Percentiles rank a stretch among this genome's conserved stretches.
phyloP scores from a whole-genome alignment of 2,113 vertebrate species.

The Thryonomys swinderianus region DNA sequence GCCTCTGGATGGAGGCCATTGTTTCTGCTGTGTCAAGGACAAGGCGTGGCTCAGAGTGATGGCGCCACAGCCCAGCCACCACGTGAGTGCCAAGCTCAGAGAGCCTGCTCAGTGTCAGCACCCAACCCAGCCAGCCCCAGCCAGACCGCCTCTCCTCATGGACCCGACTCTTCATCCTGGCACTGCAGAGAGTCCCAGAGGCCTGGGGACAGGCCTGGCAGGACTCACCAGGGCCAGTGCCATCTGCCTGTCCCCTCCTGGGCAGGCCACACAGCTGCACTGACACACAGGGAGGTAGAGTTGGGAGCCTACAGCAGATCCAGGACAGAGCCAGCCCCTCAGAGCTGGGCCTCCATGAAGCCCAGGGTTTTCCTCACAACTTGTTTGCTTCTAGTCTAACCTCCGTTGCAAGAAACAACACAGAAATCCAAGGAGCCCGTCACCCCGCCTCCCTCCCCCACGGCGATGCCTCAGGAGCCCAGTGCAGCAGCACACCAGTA shows the following conservation, averaged over 20 bases:
- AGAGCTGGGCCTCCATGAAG: not conserved
- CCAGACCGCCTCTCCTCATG: too few relatives aligned
- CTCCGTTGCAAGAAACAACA: not conserved
- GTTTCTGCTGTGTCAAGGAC: not conserved
- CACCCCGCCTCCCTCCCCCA: not conserved
- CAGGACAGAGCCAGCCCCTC: too few relatives aligned
- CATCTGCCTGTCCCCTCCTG: not conserved
- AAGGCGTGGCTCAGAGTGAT: not conserved
- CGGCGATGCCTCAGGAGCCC: too few relatives aligned
- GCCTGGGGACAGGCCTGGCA: not conserved
- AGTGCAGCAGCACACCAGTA: not conserved
- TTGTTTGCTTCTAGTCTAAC: not conserved
- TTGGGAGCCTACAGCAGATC: not conserved
- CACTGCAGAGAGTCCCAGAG: not conserved
- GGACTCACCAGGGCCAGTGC: not conserved
- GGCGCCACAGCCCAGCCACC: not conserved
- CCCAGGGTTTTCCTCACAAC: not conserved
- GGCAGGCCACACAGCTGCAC: not conserved
- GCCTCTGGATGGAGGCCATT: not conserved
- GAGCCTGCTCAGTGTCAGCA: not conserved
- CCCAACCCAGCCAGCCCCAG: rapidly evolving
- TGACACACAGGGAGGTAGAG: not conserved
- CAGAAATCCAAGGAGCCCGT: too few relatives aligned
- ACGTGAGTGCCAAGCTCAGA: too few relatives aligned
- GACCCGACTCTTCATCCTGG: not conserved